These are phyloP conservation scores for Caradrina clavipalpis DNA, from an alignment of 2,888 invertebrate genomes.

Conservation along the genomic window DNA sequence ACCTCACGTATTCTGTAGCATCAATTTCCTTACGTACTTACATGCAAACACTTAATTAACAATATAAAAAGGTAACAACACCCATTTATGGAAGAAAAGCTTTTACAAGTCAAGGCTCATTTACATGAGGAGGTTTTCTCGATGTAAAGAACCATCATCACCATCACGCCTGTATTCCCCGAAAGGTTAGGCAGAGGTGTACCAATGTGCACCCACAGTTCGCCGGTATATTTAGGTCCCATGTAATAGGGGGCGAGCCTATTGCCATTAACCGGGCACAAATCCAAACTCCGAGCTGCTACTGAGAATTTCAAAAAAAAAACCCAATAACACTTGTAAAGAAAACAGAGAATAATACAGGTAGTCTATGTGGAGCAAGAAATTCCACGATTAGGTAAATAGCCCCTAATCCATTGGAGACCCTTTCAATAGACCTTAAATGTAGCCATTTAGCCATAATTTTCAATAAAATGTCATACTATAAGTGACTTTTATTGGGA, in stretches of 20 bases:
- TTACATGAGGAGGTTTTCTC: not conserved
- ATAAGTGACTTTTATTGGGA: conserved; percentile 36
- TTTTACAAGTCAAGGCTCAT: not conserved
- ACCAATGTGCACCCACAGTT: too few relatives aligned
- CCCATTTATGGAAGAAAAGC: not conserved
- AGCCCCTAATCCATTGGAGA: not conserved
- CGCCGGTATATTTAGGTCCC: too few relatives aligned
- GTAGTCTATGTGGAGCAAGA: too few relatives aligned
- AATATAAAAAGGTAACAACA: not conserved
- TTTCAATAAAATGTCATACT: conserved; percentile 24
- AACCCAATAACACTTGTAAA: too few relatives aligned
- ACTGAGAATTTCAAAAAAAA: too few relatives aligned
- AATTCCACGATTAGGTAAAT: not conserved
- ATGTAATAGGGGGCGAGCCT: too few relatives aligned
- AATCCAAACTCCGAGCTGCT: too few relatives aligned
- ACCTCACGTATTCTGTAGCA: conserved; percentile 15
- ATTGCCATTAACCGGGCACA: too few relatives aligned
- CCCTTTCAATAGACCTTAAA: conserved; percentile 2
- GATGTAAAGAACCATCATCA: too few relatives aligned
- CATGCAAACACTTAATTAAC: conserved; percentile 46
- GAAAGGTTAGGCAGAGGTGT: too few relatives aligned
- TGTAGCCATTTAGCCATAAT: not conserved
- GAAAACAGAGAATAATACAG: too few relatives aligned
- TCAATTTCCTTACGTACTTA: not conserved
- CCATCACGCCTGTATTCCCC: too few relatives aligned